These are phyloP conservation scores for Meles meles DNA, from an alignment of 2,113 vertebrate species.

Conservation along the genomic window DNA sequence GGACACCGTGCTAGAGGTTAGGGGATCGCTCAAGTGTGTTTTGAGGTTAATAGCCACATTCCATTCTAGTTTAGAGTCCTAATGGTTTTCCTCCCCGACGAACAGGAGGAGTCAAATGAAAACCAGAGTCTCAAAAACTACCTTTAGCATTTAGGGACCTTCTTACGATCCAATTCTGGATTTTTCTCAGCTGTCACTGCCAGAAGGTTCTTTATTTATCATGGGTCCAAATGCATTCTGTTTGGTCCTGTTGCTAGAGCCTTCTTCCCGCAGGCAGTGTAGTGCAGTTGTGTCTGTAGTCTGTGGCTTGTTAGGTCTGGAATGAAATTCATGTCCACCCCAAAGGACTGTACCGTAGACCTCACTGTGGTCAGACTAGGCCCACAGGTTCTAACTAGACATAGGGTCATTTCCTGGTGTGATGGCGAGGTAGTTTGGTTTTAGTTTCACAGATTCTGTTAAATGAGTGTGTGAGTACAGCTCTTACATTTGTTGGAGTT, in stretches of 20 bases:
- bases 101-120: background rate
- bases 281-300: background rate
- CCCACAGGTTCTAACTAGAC: background rate
- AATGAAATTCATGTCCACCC: background rate
- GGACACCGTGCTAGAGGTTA: background rate
- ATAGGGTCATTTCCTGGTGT: background rate
- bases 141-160: background rate
- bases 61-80: background rate
- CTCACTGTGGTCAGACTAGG: background rate
- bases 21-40: background rate
- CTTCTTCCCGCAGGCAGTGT: background rate
- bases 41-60: background rate
- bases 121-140: background rate
- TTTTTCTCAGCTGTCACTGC: background rate
- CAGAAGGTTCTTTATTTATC: background rate
- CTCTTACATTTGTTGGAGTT: background rate
- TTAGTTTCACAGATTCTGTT: background rate
- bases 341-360: background rate
- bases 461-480: background rate
- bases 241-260: background rate
- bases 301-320: background rate
- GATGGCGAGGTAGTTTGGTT: background rate
- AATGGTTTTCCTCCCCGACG: background rate
- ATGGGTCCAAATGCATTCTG: rapidly evolving
- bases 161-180: background rate